These are phyloP conservation scores for Catharus fuscescens DNA, from an alignment of 2,113 vertebrate genomes.

Conservation along the genomic window DNA sequence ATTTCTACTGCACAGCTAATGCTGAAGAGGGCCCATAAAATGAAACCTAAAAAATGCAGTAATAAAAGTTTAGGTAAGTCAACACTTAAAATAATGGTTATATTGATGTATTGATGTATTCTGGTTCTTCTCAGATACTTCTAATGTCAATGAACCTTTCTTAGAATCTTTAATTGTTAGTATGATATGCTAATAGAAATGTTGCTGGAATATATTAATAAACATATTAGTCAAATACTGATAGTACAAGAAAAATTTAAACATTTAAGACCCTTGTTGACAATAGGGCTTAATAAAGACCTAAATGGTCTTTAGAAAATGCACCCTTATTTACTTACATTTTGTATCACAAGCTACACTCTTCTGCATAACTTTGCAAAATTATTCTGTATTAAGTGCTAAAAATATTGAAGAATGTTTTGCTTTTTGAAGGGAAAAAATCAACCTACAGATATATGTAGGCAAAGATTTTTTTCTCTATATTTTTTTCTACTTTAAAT, in stretches of 20 bases:
- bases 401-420: neutral
- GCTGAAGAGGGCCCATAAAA: slow-evolving; percentile 91
- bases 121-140: neutral
- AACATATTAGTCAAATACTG: neutral
- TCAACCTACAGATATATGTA: neutral
- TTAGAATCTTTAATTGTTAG: neutral
- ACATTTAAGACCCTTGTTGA: neutral
- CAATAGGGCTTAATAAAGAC: neutral
- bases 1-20: slow-evolving; percentile 87
- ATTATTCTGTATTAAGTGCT: neutral
- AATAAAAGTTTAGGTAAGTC: slow-evolving; percentile 81
- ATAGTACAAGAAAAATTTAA: neutral
- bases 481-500: neutral
- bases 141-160: neutral
- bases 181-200: neutral
- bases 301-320: neutral
- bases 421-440: neutral
- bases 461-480: neutral
- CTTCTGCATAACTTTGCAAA: neutral
- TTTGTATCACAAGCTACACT: neutral
- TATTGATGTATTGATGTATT: neutral
- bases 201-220: neutral
- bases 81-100: neutral
- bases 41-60: slow-evolving; percentile 82
- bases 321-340: neutral